Evolutionary conservation across 35 echinoderm and acorn worm genomes (phyloP), one percentile per base, ranked within the genome.

Genomic region (Chiridota heheva): DNA sequence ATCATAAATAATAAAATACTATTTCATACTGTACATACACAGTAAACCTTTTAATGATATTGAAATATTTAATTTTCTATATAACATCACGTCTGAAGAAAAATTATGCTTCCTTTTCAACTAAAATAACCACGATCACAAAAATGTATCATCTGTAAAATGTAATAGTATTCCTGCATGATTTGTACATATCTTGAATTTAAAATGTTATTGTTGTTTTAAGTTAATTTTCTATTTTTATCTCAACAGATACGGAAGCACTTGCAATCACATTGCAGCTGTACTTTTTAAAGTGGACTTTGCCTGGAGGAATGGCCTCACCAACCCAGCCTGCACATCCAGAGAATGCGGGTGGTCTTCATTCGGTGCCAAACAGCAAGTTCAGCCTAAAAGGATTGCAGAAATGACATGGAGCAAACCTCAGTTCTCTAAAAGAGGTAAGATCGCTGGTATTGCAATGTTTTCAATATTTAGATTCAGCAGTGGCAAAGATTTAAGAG

Each of bases 231-330:
- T 10, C 51, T 55, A 17, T 58, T 58, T 55, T 76, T 3, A 30
- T 76, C 29, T 41, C n/a, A 36, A 6, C 30, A 78, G 74, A 58
- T 59, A 59, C n/a, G 40, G 49, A 12, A 28, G 47, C 25, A 88
- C 77, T 6, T 88, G 86, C 42, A 81, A 88, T 36, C 87, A 90
- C 56, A 59, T 90, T 6, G 87, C 87, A 25, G 87, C 77, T 4
- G 2, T 90, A 3, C 69, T 90, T 0, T 90, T 83, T 37, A 90
- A 90, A 67, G 44, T 90, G 0, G 80, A 90, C 41, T 82, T 75
- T 39, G 78, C 79, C 1, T 84, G 71, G 88, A 43, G 81, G 25
- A 66, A 90, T 79, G 88, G 88, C 1, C 26, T 84, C 5, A 84
- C 81, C n/a, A 84, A 90, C 18, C 80, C 80, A 32, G 70, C 88